Conservation (phyloP, 2,797 vertebrate genomes). For the Lepus townsendii region DNA sequence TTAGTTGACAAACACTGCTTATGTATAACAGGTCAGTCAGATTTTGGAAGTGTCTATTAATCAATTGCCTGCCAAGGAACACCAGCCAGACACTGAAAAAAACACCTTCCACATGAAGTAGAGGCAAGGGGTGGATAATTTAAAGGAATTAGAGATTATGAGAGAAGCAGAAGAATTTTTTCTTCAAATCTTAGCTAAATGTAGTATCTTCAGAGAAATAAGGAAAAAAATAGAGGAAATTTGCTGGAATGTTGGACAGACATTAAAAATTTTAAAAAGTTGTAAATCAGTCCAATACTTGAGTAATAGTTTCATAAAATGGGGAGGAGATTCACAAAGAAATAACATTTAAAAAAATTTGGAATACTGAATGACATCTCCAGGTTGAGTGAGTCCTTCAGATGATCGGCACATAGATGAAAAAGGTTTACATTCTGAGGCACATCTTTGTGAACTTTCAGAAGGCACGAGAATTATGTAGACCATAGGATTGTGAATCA, state of each 20-base stretch:
- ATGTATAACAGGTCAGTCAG: conserved; percentile 8
- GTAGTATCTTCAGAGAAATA: conserved; percentile 53
- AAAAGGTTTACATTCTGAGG: neutral
- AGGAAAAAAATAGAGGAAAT: conserved; percentile 47
- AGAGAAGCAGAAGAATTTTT: conserved; percentile 3
- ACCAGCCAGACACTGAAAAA: conserved; percentile 59
- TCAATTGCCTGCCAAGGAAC: conserved; percentile 19
- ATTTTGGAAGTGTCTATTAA: conserved; percentile 59
- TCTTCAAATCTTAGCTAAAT: conserved; percentile 28
- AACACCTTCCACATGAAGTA: conserved; percentile 10
- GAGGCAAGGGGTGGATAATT: neutral
- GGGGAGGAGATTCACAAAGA: neutral
- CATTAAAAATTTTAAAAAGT: neutral
- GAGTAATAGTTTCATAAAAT: conserved; percentile 50
- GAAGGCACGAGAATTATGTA: neutral
- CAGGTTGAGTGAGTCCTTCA: neutral
- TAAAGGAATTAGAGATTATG: conserved; percentile 58
- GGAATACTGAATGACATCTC: neutral
- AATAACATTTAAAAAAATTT: neutral
- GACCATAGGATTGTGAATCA: conserved; percentile 22
- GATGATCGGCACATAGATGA: neutral
- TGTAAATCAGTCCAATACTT: neutral
- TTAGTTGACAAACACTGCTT: conserved; percentile 52
- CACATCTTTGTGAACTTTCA: neutral
- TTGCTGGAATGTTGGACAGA: conserved; percentile 32